Evolutionary conservation across 2,797 vertebrate genomes (phyloP), one percentile per base, ranked within the genome.

Genomic region (Xiphorhynchus erythropygius): DNA sequence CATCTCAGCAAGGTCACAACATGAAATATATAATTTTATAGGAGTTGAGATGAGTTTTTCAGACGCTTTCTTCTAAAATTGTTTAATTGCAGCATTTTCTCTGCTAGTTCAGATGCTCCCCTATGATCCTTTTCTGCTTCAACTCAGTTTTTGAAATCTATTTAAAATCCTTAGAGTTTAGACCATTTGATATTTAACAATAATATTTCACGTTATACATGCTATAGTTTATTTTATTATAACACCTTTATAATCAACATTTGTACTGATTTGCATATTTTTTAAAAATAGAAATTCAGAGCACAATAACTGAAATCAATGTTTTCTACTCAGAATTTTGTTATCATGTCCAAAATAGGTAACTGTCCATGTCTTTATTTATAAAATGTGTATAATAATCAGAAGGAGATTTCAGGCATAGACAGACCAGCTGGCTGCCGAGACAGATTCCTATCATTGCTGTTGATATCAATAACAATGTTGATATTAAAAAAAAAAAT

Each of bases 1-100:
- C 59, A 84, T 70, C 82, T 87, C 90, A 93, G 80, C 59, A 86
- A 90, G 71, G 35, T 65, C 68, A 46, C 19, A 53, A 32, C 46
- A 74, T n/a, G 50, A 89, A 94, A 85, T 89, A 70, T 30, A 13
- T 59, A 75, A 74, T 95, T 85, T 93, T 50, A 55, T 62, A 71
- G 47, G 33, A 67, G 11, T 5, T 37, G 12, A 71, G 30, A 60
- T 33, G 17, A 80, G 28, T 17, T 90, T 89, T 90, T 71, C 56
- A 77, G 77, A 37, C 53, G 9, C 5, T 80, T 93, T 86, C 33
- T 75, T 93, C 76, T 69, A 80, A 92, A 86, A 65, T 18, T 59
- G n/a, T 27, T n/a, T 81, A 92, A 78, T 55, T 76, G 25, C 11
- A 76, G 3, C 2, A 42, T 82, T 87, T 89, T 56, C 13, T 84